phyloP scores from a whole-genome alignment of 2,888 invertebrate species.

The Palloptera scutellata region DNA sequence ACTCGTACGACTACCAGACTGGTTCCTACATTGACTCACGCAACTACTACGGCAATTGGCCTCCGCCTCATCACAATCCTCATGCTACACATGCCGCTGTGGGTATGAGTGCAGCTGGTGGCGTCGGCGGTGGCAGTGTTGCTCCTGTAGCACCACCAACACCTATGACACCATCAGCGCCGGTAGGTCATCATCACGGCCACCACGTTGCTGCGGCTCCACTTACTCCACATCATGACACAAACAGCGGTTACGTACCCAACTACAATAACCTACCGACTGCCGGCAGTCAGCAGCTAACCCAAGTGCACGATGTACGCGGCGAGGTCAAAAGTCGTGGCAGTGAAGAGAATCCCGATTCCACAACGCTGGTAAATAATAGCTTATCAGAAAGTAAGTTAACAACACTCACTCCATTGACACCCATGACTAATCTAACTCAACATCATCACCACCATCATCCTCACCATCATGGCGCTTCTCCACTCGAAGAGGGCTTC shows the following conservation, averaged over 20 bases:
- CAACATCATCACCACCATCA: constrained; percentile 48
- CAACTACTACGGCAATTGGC: constrained; percentile 72
- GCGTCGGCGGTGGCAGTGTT: constrained; percentile 23
- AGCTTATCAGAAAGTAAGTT: constrained; percentile 65
- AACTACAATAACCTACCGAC: constrained; percentile 52
- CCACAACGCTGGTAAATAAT: constrained; percentile 71
- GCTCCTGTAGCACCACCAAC: constrained; percentile 33
- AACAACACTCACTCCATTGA: constrained; percentile 64
- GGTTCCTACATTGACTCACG: constrained; percentile 69
- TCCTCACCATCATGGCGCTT: constrained; percentile 41
- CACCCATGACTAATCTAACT: constrained; percentile 64
- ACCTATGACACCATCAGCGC: constrained; percentile 40
- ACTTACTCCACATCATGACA: constrained; percentile 35
- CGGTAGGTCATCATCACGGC: constrained; percentile 38
- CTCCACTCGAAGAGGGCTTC: constrained; percentile 61
- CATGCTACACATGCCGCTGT: constrained; percentile 60
- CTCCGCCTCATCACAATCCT: constrained; percentile 68
- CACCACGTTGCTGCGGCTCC: constrained; percentile 48
- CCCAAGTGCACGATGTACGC: constrained; percentile 52
- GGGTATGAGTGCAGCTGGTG: constrained; percentile 41
- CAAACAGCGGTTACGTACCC: constrained; percentile 46
- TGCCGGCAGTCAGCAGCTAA: constrained; percentile 48
- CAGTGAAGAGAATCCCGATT: constrained; percentile 77
- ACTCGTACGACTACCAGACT: constrained; percentile 70
- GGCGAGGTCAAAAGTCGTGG: constrained; percentile 61